phyloP scores from a whole-genome alignment of 2,113 vertebrate species.

The Panthera uncia region DNA sequence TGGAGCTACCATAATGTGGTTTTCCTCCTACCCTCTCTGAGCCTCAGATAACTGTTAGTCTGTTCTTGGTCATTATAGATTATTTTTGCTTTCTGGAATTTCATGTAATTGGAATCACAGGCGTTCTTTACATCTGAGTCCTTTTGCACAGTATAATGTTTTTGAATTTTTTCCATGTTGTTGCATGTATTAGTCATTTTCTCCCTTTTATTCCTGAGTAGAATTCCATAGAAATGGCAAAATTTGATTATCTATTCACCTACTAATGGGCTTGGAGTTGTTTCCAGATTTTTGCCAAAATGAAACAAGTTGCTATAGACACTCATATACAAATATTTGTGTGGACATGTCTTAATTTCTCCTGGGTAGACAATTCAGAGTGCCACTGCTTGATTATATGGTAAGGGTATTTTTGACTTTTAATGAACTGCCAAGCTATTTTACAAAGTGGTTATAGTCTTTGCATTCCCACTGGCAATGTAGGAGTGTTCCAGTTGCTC shows the following conservation, averaged over 20 bases:
- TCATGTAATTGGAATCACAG: slow-evolving; percentile 9
- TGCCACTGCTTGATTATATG: background rate
- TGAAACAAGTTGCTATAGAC: background rate
- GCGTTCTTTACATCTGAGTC: background rate
- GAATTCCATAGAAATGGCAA: background rate
- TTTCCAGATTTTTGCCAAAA: slow-evolving; percentile 13
- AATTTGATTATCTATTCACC: slow-evolving; percentile 1
- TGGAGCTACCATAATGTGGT: background rate
- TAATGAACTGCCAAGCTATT: slow-evolving; percentile 29
- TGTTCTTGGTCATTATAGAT: background rate
- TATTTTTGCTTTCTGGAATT: slow-evolving; percentile 37
- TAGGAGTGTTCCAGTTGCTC: background rate
- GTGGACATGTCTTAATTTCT: slow-evolving; percentile 14
- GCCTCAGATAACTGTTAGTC: background rate
- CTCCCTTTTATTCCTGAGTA: background rate
- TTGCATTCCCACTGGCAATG: background rate
- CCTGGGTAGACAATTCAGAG: background rate
- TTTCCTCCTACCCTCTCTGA: background rate
- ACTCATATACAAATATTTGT: slow-evolving; percentile 15
- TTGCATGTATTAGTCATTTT: background rate
- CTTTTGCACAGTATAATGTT: background rate
- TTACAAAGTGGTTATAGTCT: background rate
- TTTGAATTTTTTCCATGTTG: background rate
- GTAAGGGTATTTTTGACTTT: background rate
- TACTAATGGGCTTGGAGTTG: background rate